Evolutionary conservation across 2,888 invertebrate species (phyloP).

Genomic region (Dione vanillae): DNA sequence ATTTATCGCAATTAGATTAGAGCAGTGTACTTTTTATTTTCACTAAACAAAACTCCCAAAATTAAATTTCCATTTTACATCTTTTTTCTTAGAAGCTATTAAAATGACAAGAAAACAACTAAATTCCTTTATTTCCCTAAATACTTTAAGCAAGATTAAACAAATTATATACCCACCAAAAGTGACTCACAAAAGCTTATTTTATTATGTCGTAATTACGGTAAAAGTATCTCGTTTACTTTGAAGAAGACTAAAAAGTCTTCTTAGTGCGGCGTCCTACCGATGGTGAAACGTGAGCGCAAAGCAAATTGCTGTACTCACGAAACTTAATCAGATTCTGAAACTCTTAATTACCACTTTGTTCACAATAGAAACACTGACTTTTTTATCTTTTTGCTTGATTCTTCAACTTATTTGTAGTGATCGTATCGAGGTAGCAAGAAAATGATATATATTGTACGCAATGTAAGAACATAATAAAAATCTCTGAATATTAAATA

Average conservation of each 20-base stretch:
- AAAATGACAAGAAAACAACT: background rate
- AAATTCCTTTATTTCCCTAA: background rate
- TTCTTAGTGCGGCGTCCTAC: slow-evolving; percentile 13
- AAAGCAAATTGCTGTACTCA: slow-evolving; percentile 37
- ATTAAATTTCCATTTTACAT: background rate
- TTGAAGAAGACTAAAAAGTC: slow-evolving; percentile 29
- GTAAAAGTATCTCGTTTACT: slow-evolving; percentile 40
- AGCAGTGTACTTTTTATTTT: too few species aligned
- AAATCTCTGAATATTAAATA: background rate
- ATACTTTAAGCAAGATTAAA: slow-evolving; percentile 9
- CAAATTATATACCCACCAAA: slow-evolving; percentile 19
- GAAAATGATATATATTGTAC: background rate
- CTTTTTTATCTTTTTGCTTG: slow-evolving; percentile 2
- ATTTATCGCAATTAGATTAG: too few species aligned
- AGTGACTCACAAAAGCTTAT: slow-evolving; percentile 30
- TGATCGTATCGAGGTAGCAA: background rate
- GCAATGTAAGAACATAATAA: too few species aligned
- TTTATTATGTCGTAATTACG: slow-evolving; percentile 40
- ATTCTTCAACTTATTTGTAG: background rate
- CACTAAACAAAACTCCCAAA: too few species aligned
- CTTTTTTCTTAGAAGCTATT: background rate
- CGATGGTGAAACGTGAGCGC: slow-evolving; percentile 36
- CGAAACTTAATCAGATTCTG: slow-evolving; percentile 41
- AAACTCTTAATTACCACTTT: slow-evolving; percentile 43
- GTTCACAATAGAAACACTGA: slow-evolving; percentile 27